A percentile compares a stretch with the other conserved stretches of the same genome.
These are phyloP conservation scores for Tetragnatha montana DNA, from an alignment of 2,888 invertebrate genomes.

Conservation along the genomic window DNA sequence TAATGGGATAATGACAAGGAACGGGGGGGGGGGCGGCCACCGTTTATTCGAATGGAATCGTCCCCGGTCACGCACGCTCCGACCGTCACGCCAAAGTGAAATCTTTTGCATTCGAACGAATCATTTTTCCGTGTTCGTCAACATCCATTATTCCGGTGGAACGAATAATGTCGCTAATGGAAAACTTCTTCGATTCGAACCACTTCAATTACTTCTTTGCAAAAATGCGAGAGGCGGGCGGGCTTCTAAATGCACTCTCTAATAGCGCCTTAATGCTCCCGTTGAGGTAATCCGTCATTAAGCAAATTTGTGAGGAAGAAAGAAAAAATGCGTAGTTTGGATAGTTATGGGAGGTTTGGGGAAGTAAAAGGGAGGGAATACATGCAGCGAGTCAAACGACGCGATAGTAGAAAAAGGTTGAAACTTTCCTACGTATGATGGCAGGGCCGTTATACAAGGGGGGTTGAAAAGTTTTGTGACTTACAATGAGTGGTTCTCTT, in stretches of 20 bases:
- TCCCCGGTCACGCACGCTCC: slow-evolving; percentile 26
- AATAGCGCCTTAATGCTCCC: slow-evolving; percentile 12
- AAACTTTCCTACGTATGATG: no score
- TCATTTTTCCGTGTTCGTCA: slow-evolving; percentile 42
- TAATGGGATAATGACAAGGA: slow-evolving; percentile 36
- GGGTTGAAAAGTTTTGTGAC: no score
- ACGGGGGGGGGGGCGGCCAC: not conserved
- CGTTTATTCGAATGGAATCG: not conserved
- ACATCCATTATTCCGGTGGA: slow-evolving; percentile 47
- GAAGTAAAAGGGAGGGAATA: not conserved
- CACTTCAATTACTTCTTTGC: slow-evolving; percentile 41
- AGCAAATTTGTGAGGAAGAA: slow-evolving; percentile 5
- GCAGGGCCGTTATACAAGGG: no score
- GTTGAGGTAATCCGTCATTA: slow-evolving; percentile 28
- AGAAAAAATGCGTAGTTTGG: slow-evolving; percentile 6
- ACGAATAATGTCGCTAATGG: slow-evolving; percentile 62
- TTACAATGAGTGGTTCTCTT: no score
- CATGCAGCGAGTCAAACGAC: no score
- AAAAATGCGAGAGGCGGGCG: slow-evolving; percentile 21
- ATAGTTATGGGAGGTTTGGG: slow-evolving; percentile 6
- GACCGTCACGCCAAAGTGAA: slow-evolving; percentile 43
- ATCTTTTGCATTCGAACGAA: slow-evolving; percentile 34
- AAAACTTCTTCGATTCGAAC: slow-evolving; percentile 24
- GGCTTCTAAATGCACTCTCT: slow-evolving; percentile 33
- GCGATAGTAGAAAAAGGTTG: no score